phyloP scores from a whole-genome alignment of 2,888 invertebrate genomes.

The Hecatera dysodea region DNA sequence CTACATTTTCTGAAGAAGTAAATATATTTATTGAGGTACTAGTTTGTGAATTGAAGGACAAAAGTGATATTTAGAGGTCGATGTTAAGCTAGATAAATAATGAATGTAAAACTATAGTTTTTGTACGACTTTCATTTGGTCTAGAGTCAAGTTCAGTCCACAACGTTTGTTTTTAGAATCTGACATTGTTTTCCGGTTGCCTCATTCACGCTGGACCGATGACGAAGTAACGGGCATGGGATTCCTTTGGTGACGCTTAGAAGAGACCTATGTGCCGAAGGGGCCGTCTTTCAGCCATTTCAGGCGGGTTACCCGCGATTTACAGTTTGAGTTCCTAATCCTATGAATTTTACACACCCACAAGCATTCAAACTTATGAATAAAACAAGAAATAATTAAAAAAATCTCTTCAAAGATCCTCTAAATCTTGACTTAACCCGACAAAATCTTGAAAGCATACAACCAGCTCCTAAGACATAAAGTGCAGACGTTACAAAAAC shows the following conservation, averaged over 20 bases:
- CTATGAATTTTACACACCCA: not conserved
- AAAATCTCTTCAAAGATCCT: slow-evolving; percentile 26
- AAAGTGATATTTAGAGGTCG: slow-evolving; percentile 11
- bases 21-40: slow-evolving; percentile 36
- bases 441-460: slow-evolving; percentile 44
- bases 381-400: slow-evolving; percentile 4
- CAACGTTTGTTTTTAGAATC: no score
- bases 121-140: not conserved
- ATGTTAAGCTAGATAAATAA: not conserved
- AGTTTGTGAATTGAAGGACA: slow-evolving; percentile 22
- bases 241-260: no score
- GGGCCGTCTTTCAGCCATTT: no score
- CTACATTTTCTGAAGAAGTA: slow-evolving; percentile 41
- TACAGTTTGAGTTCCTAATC: no score
- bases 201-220: no score
- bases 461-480: slow-evolving; percentile 36
- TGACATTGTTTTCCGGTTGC: no score
- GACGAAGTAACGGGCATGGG: no score
- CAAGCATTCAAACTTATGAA: slow-evolving; percentile 5
- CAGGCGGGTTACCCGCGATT: no score
- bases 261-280: no score
- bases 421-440: slow-evolving; percentile 43
- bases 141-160: no score
- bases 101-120: not conserved
- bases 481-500: slow-evolving; percentile 73